Evolutionary conservation across 1,140 invertebrate species (phyloP).

Genomic region (Ostrea edulis): DNA sequence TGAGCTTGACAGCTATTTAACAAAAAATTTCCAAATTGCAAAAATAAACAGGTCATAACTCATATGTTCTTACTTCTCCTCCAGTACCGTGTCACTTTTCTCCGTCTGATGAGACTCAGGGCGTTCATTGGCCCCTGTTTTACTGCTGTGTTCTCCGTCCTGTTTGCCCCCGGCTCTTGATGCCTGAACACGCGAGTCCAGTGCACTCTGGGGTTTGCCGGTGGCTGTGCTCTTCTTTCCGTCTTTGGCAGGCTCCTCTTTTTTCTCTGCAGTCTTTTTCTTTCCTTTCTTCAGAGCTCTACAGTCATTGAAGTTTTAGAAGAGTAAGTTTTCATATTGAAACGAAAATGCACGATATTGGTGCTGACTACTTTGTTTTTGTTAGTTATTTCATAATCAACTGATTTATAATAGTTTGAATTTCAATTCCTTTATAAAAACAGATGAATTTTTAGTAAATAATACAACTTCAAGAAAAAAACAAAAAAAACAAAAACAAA

Average conservation of each 20-base stretch:
- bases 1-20: too few species aligned
- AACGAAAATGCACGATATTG: too few species aligned
- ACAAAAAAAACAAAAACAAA: not conserved
- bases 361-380: not conserved
- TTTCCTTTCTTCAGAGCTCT: conserved; percentile 60
- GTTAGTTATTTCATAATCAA: not conserved
- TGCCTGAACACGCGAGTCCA: conserved; percentile 56
- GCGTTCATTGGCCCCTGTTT: conserved; percentile 68
- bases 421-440: not conserved
- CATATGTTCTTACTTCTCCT: conserved; percentile 72
- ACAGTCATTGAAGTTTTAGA: not conserved
- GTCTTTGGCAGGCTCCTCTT: conserved; percentile 68
- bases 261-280: conserved; percentile 62
- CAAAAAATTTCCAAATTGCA: too few species aligned
- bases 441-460: not conserved
- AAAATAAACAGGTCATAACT: too few species aligned
- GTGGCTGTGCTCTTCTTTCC: conserved; percentile 68
- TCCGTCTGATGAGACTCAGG: conserved; percentile 77
- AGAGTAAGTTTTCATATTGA: not conserved
- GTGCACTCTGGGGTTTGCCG: conserved; percentile 48
- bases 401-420: not conserved
- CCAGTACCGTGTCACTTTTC: conserved; percentile 70
- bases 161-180: conserved; percentile 65
- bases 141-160: conserved; percentile 70
- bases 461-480: not conserved